Evolutionary conservation across 2,113 vertebrate species (phyloP), one percentile per base, ranked within the genome.

Genomic region (Thunnus maccoyii): DNA sequence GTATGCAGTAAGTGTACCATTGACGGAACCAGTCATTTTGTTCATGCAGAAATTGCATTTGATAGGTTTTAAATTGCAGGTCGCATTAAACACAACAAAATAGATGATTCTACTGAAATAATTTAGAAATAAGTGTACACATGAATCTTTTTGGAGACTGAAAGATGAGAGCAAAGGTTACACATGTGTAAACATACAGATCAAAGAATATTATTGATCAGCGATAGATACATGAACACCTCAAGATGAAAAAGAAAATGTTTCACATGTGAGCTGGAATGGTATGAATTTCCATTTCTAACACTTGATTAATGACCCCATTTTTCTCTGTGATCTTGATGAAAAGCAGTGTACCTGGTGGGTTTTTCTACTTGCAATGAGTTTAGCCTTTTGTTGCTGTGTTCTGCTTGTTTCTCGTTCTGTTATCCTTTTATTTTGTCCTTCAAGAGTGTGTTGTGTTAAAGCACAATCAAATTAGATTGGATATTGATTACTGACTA

Each of bases 181-280:
- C 8, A 5, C 16, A 6, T 9, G 8, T 41, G 25, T n/a, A 50
- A 56, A 70, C 52, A 27, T 18, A 30, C 36, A 30, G 50, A 71
- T 56, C 48, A 71, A 32, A 71, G 66, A 70, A 22, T 9, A 41
- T 41, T 81, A 85, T 68, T 77, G 78, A 77, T 81, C 18, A 3
- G 18, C 60, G 73, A 65, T 16, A n/a, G 27, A 30, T 30, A 30
- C 4, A 30, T 14, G 63, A 61, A 68, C 50, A 55, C 4, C 41
- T 22, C 12, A 13, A 14, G n/a, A 68, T 51, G 12, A 64, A 64
- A 71, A 17, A 41, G 36, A 7, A 41, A 41, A 41, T 41, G 17
- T 50, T 61, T 10, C 44, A 18, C 4, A 32, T 27, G 44, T 25
- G 25, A 20, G 22, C 62, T 36, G 25, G 36, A 32, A 4, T n/a